phyloP scores from a whole-genome alignment of 2,888 invertebrate species.

The Cerastis rubricosa region DNA sequence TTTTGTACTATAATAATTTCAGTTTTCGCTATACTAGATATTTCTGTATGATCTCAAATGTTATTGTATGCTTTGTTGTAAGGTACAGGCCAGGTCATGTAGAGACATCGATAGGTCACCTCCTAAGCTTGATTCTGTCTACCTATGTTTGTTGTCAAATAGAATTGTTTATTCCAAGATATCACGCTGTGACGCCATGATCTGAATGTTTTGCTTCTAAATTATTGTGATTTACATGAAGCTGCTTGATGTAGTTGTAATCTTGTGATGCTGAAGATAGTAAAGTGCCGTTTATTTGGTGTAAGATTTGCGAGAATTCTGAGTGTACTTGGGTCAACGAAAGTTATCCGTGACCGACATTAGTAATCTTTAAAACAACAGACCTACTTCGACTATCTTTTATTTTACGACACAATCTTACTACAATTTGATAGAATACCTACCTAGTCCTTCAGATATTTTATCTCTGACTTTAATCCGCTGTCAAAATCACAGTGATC shows the following conservation, averaged over 20 bases:
- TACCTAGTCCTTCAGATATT: background rate
- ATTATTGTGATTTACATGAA: constrained; percentile 67
- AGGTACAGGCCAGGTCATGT: constrained; percentile 34
- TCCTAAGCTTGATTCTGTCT: constrained; percentile 59
- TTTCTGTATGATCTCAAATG: constrained; percentile 68
- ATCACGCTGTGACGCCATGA: constrained; percentile 66
- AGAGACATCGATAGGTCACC: constrained; percentile 58
- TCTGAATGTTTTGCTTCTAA: constrained; percentile 67
- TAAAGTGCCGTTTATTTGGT: constrained; percentile 32
- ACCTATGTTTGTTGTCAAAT: constrained; percentile 56
- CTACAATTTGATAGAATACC: constrained; percentile 25
- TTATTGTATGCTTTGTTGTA: constrained; percentile 55
- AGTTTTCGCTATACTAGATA: constrained; percentile 58
- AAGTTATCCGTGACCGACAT: constrained; percentile 58
- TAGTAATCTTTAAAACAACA: constrained; percentile 50
- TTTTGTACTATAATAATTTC: constrained; percentile 59
- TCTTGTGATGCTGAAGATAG: constrained; percentile 47
- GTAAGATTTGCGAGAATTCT: constrained; percentile 41
- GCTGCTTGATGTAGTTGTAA: constrained; percentile 56
- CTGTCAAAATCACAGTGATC: background rate
- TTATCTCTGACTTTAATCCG: background rate
- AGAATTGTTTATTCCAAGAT: constrained; percentile 72
- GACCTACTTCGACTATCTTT: constrained; percentile 61
- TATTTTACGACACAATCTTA: constrained; percentile 34
- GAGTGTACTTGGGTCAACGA: constrained; percentile 60